Conservation (phyloP, 37 sponge, comb jelly and placozoan genomes). For the Ianthella basta region DNA sequence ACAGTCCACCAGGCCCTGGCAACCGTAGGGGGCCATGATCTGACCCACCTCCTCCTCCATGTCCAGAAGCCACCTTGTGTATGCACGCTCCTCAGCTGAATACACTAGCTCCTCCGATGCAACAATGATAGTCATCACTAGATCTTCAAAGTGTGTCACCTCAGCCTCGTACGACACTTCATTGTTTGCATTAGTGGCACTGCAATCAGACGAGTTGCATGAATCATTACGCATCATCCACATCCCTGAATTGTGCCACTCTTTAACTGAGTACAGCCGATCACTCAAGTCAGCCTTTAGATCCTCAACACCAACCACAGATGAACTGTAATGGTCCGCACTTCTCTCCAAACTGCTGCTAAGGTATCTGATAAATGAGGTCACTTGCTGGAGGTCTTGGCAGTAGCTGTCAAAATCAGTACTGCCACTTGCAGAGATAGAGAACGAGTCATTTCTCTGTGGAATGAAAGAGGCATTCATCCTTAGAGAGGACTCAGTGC, state of each 20-base stretch:
- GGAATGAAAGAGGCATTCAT: too few species aligned
- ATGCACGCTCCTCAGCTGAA: background rate
- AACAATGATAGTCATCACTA: too few species aligned
- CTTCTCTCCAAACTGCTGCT: background rate
- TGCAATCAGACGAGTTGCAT: too few species aligned
- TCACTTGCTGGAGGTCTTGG: background rate
- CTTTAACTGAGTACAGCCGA: too few species aligned
- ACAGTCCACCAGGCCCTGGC: conserved; percentile 14
- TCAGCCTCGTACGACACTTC: too few species aligned
- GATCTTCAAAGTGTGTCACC: too few species aligned
- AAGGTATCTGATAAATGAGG: background rate
- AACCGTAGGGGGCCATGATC: background rate
- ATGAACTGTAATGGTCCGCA: background rate
- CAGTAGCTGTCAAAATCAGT: conserved; percentile 11
- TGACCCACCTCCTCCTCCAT: background rate
- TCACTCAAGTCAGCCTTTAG: background rate
- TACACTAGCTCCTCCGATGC: background rate
- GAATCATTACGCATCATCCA: too few species aligned
- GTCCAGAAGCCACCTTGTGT: conserved; percentile 12
- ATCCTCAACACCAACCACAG: background rate
- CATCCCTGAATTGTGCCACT: too few species aligned
- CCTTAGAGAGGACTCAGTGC: background rate
- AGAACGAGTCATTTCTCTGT: too few species aligned
- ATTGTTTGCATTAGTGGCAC: too few species aligned
- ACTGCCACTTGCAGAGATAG: too few species aligned